Evolutionary conservation across 2,113 vertebrate genomes (phyloP).

Genomic region (Aspiorhynchus laticeps): DNA sequence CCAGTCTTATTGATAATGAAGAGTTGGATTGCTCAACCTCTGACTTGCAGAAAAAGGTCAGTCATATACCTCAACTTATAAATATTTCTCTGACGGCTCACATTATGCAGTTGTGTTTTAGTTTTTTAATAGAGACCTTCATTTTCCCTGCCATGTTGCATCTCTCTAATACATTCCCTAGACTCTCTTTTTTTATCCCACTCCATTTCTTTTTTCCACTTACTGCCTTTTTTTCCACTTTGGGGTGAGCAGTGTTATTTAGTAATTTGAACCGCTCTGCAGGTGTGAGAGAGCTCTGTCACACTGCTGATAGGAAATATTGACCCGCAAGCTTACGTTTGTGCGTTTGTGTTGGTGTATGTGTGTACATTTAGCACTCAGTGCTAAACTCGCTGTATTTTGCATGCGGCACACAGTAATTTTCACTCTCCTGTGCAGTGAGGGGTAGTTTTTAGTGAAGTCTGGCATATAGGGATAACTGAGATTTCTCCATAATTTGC

Average conservation of each 20-base stretch:
- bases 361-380: neutral
- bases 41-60: constrained; percentile 67
- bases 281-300: constrained; percentile 11
- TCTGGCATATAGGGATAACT: neutral
- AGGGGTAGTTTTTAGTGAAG: neutral
- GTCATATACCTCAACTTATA: constrained; percentile 7
- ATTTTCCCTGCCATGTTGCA: neutral
- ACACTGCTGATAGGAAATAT: constrained; percentile 20
- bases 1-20: constrained; percentile 52
- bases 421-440: neutral
- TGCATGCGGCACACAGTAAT: neutral
- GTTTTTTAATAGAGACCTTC: neutral
- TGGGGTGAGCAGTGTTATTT: constrained; percentile 39
- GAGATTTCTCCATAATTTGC: constrained; percentile 8
- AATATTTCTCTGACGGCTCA: neutral
- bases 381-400: constrained; percentile 12
- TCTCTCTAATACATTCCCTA: constrained; percentile 6
- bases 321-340: neutral
- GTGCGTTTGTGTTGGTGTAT: constrained; percentile 8
- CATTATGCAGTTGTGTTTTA: neutral
- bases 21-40: constrained; percentile 61
- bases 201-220: neutral
- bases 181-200: constrained; percentile 12
- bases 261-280: constrained; percentile 43
- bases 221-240: constrained; percentile 1